Percentiles rank a stretch among this genome's conserved stretches.
Evolutionary conservation across 2,113 vertebrate genomes (phyloP).

Genomic region (Syngnathoides biaculeatus): DNA sequence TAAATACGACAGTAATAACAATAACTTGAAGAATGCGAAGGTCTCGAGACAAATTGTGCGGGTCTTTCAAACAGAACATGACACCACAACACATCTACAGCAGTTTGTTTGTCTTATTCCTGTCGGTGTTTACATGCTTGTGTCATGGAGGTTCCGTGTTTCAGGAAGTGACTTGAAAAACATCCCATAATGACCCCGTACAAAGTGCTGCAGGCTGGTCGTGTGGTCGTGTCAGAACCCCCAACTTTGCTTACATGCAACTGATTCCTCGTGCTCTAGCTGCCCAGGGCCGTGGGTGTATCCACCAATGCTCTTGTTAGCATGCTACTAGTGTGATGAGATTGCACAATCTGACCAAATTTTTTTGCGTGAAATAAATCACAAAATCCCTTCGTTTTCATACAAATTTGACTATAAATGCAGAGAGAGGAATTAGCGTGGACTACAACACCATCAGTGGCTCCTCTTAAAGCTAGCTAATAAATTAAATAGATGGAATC

Average conservation of each 20-base stretch:
- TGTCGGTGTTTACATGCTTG: conserved; percentile 20
- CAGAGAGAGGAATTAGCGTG: background rate
- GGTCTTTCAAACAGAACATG: background rate
- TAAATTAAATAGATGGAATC: too few relatives aligned
- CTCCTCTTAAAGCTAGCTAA: too few relatives aligned
- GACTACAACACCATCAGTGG: too few relatives aligned
- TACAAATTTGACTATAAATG: background rate
- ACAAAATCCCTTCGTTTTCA: background rate
- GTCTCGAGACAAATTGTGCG: background rate
- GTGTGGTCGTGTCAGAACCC: conserved; percentile 12
- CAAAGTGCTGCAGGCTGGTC: conserved; percentile 33
- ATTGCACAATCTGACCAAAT: background rate
- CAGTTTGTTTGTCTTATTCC: background rate
- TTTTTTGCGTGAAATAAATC: background rate
- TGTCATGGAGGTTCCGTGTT: conserved; percentile 26
- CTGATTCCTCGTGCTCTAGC: background rate
- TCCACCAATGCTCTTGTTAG: background rate
- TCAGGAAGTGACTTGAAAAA: conserved; percentile 28
- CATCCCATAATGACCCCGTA: conserved; percentile 42
- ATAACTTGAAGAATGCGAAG: background rate
- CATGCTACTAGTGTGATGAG: background rate
- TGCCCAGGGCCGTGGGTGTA: background rate
- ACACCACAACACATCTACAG: background rate
- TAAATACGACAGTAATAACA: background rate
- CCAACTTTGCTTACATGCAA: conserved; percentile 8